Conservation (phyloP, 1,140 invertebrate species). For the Battus philenor region DNA sequence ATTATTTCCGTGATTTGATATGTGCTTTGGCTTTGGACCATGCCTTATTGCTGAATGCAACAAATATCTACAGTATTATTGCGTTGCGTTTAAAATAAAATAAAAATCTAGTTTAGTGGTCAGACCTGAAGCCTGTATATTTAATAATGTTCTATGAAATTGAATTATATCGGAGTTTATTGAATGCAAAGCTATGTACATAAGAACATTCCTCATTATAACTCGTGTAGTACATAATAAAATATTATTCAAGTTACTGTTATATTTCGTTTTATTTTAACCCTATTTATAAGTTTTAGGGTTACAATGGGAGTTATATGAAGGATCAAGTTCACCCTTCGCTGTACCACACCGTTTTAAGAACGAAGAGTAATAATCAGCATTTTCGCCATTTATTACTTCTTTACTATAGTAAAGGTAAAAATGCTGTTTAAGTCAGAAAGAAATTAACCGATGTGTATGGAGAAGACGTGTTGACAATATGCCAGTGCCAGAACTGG, state of each 20-base stretch:
- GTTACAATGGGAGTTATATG: no score
- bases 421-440: no score
- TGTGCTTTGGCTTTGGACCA: slow-evolving; percentile 23
- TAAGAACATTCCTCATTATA: slow-evolving; percentile 73
- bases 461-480: no score
- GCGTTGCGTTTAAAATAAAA: slow-evolving; percentile 47
- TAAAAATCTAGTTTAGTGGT: slow-evolving; percentile 30
- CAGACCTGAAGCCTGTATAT: slow-evolving; percentile 33
- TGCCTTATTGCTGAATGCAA: slow-evolving; percentile 36
- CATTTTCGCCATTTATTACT: no score
- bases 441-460: no score
- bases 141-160: slow-evolving; percentile 41
- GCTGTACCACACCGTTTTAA: no score
- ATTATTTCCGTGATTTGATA: slow-evolving; percentile 14
- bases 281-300: no score
- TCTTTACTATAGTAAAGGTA: no score
- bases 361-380: no score
- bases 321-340: no score
- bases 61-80: slow-evolving; percentile 62
- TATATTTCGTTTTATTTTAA: slow-evolving; percentile 52
- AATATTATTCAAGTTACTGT: slow-evolving; percentile 75
- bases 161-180: slow-evolving; percentile 51
- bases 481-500: no score
- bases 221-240: slow-evolving; percentile 74
- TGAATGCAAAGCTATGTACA: slow-evolving; percentile 63